Percentiles rank a stretch among this genome's conserved stretches.
phyloP scores from a whole-genome alignment of 2,113 vertebrate genomes.

The Laticauda laticaudata region DNA sequence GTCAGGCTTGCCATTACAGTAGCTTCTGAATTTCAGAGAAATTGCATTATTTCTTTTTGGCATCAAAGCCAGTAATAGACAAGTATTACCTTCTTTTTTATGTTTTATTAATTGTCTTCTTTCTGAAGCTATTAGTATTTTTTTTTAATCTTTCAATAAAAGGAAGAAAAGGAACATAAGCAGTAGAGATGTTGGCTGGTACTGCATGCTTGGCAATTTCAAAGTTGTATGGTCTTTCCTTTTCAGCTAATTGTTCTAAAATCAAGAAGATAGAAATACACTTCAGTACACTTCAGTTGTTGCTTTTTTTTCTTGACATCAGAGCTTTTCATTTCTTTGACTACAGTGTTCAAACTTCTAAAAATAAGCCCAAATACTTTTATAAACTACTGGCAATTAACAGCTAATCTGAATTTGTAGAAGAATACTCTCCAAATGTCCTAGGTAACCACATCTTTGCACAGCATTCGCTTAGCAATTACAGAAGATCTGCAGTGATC shows the following conservation, averaged over 20 bases:
- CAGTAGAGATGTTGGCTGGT: neutral
- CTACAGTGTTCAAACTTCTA: neutral
- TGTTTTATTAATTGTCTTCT: constrained; percentile 7
- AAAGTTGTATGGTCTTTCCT: neutral
- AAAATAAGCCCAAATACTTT: neutral
- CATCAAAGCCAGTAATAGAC: neutral
- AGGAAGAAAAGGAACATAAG: neutral
- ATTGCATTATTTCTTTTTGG: neutral
- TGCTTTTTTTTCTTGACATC: neutral
- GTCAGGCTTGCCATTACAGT: neutral
- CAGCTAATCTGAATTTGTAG: neutral
- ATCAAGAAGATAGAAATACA: neutral
- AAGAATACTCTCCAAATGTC: neutral
- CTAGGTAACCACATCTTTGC: neutral
- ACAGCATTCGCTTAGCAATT: neutral
- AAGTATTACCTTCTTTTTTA: neutral
- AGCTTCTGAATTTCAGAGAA: neutral
- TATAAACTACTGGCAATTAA: neutral
- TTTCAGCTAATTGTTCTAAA: neutral
- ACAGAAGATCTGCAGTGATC: neutral
- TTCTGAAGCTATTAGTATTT: neutral
- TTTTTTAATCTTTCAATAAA: neutral
- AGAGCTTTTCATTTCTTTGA: neutral
- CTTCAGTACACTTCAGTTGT: neutral
- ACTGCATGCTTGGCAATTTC: neutral